Base-by-base conservation (phyloP, 2,888 invertebrate species). In the Eupithecia centaureata region DNA sequence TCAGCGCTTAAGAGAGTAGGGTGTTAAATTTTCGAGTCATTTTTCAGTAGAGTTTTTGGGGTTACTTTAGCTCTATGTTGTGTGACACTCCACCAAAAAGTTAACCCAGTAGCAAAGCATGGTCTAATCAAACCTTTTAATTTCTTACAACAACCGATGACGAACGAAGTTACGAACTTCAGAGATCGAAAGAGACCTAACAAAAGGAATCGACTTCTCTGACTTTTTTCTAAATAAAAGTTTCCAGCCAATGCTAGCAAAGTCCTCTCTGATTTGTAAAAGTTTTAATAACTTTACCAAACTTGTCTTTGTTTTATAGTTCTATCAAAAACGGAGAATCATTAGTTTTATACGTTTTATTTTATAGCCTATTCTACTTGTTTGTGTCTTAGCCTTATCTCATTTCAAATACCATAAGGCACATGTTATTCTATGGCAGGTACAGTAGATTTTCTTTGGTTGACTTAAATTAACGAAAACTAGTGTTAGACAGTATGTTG, bases 211-310 rank as follows among this genome's bases (percentile, higher is more conserved):
- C 22, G 18, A 47, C 10, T 42, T 42, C 12, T 18, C 3, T 47
- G n/a, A n/a, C 42, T 47, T 18, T 42, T 8, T 42, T 2, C 18
- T 0, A 8, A 4, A 7, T 1, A 8, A 42, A 42, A 7, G 18
- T 42, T 25, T 25, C 25, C 51, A 51, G 51, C 15, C 7, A 54
- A 8, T 13, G 52, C 27, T 54, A 28, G n/a, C n/a, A n/a, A 42
- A 52, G 28, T 54, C n/a, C 2, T 7, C n/a, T 54, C 28, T 15
- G 52, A 54, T 28, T n/a, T 28, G 15, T 7, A 52, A 15, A 54
- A 54, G 52, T 54, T 54, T 54, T 13, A 15, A 28, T 54, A 28
- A 54, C 28, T 54, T 28, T 54, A 28, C 15, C 52, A 54, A 28
- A 54, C 28, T 28, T n/a, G 15, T 28, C 8, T 28, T 25, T 1